Conservation (phyloP, 2,888 invertebrate species). For the Hyposoter dolosus region DNA sequence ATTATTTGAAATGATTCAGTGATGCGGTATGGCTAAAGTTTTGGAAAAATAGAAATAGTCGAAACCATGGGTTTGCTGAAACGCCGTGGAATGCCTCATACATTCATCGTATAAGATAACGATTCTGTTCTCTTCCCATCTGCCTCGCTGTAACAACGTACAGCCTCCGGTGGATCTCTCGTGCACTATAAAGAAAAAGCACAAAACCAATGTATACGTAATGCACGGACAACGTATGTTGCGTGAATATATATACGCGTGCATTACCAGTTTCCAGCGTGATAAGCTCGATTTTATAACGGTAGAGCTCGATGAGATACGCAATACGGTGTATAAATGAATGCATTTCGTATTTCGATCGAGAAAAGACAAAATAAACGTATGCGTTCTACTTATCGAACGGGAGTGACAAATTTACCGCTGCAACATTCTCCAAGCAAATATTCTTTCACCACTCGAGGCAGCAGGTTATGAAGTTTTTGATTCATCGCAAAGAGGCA, state of each 20-base stretch:
- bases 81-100: not conserved
- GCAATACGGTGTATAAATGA: conserved; percentile 26
- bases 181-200: conserved; percentile 52
- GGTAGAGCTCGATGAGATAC: conserved; percentile 40
- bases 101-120: conserved; percentile 46
- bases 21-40: not conserved
- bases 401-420: not conserved
- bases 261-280: conserved; percentile 48
- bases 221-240: not conserved
- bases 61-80: not conserved
- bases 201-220: not conserved
- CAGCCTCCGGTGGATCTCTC: conserved; percentile 42
- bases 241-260: conserved; percentile 9
- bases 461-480: not conserved
- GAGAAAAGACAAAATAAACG: not conserved
- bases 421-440: not conserved
- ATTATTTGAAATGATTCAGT: too few species aligned
- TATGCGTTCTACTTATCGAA: not conserved
- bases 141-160: conserved; percentile 25
- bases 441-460: conserved; percentile 14
- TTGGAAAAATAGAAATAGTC: not conserved
- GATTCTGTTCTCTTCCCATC: conserved; percentile 52
- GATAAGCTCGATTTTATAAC: conserved; percentile 46
- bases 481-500: not conserved
- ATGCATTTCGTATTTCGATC: conserved; percentile 27